A percentile compares a stretch with the other conserved stretches of the same genome.
Conservation (phyloP, 1,140 invertebrate genomes). For the Batillaria attramentaria region DNA sequence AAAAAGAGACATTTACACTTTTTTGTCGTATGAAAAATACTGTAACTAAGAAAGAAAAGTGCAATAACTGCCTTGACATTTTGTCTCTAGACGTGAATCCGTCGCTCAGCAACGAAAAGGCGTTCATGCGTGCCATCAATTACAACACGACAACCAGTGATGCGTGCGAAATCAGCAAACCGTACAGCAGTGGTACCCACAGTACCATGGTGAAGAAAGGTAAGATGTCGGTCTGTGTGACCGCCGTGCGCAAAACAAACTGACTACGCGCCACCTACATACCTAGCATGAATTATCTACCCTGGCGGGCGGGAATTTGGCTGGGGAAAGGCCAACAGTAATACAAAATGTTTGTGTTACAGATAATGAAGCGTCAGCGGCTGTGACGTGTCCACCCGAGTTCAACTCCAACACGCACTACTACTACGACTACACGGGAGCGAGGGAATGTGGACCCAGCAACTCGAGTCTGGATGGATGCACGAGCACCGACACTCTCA, state of each 20-base stretch:
- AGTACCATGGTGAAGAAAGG: conserved; percentile 11
- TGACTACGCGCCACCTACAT: too few species aligned
- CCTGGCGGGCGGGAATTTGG: too few species aligned
- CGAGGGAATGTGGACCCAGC: background rate
- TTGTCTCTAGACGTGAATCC: conserved; percentile 1
- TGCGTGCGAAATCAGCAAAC: conserved; percentile 14
- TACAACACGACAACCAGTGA: conserved; percentile 10
- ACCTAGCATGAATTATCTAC: too few species aligned
- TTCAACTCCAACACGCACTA: conserved; percentile 14
- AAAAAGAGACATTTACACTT: too few species aligned
- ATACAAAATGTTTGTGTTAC: too few species aligned
- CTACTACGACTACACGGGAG: conserved; percentile 18
- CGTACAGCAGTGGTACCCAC: conserved; percentile 12
- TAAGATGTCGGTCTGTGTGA: too few species aligned
- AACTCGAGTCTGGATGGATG: conserved; percentile 25
- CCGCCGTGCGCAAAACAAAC: too few species aligned
- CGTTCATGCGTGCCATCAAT: conserved; percentile 1
- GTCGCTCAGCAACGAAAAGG: conserved; percentile 20
- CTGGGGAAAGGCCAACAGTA: too few species aligned
- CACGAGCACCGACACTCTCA: background rate
- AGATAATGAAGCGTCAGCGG: background rate
- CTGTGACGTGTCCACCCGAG: conserved; percentile 10
- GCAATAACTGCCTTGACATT: too few species aligned
- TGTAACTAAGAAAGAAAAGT: too few species aligned
- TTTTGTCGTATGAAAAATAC: too few species aligned